A percentile compares a stretch with the other conserved stretches of the same genome.
These are phyloP conservation scores for Sebastes schlegelii DNA, from an alignment of 2,113 vertebrate species.

Conservation along the genomic window DNA sequence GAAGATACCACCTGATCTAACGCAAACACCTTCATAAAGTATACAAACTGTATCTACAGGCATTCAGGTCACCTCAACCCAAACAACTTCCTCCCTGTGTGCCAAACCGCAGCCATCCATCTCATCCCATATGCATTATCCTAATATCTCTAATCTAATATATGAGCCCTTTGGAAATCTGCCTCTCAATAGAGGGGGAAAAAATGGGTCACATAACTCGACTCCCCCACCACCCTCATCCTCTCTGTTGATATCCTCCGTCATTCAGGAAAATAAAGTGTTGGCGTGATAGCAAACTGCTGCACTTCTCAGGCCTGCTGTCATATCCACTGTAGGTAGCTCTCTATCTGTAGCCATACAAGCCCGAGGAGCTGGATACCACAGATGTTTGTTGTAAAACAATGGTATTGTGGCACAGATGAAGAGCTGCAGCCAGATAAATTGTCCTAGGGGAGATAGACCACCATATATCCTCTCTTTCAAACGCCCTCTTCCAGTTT, in stretches of 20 bases:
- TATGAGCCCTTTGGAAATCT: slow-evolving; percentile 51
- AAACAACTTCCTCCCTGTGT: slow-evolving; percentile 44
- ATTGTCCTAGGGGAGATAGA: slow-evolving; percentile 45
- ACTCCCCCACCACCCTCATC: not conserved
- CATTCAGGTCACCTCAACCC: slow-evolving; percentile 32
- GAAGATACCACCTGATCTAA: not conserved
- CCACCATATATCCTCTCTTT: slow-evolving; percentile 46
- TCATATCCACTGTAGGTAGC: slow-evolving; percentile 6
- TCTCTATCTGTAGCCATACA: slow-evolving; percentile 2
- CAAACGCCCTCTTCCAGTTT: slow-evolving; percentile 39
- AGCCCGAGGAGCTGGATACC: slow-evolving; percentile 7
- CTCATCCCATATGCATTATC: slow-evolving; percentile 44
- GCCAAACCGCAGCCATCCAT: slow-evolving; percentile 37
- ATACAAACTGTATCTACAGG: not conserved
- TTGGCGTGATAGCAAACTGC: slow-evolving; percentile 13
- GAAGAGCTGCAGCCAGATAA: slow-evolving; percentile 52
- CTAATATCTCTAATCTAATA: slow-evolving; percentile 66
- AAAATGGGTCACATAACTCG: slow-evolving; percentile 50
- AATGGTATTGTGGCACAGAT: slow-evolving; percentile 40
- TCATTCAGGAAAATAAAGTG: slow-evolving; percentile 25
- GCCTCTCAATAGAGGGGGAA: slow-evolving; percentile 45
- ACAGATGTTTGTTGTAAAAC: slow-evolving; percentile 38
- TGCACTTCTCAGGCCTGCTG: slow-evolving; percentile 2
- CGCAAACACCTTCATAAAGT: not conserved
- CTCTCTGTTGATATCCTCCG: slow-evolving; percentile 1